phyloP scores from a whole-genome alignment of 2,888 invertebrate genomes.

The Bombyx huttoni region DNA sequence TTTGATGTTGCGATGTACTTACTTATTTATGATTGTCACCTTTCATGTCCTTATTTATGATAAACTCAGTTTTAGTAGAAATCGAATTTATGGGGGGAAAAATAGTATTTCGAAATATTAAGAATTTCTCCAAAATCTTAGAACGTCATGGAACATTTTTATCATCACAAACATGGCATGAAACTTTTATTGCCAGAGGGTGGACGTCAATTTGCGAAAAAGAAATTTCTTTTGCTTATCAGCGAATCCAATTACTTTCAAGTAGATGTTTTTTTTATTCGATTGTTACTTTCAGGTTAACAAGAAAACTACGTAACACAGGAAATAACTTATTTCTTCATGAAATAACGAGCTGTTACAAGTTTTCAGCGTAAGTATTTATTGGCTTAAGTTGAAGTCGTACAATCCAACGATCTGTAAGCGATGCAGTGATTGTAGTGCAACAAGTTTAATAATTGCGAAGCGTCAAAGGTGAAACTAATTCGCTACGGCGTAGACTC shows the following conservation, averaged over 20 bases:
- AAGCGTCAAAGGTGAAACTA: slow-evolving; percentile 9
- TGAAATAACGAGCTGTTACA: slow-evolving; percentile 13
- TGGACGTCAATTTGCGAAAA: slow-evolving; percentile 55
- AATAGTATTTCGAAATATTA: no score
- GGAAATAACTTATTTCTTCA: slow-evolving; percentile 22
- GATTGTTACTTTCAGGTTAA: slow-evolving; percentile 48
- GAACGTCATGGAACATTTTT: slow-evolving; percentile 7
- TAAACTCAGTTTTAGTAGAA: slow-evolving; percentile 1
- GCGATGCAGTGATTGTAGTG: slow-evolving; percentile 8
- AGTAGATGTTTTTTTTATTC: slow-evolving; percentile 45
- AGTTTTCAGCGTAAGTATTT: slow-evolving; percentile 6
- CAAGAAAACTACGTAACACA: slow-evolving; percentile 29
- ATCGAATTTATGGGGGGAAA: neutral
- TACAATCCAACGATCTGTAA: slow-evolving; percentile 11
- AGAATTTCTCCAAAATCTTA: neutral
- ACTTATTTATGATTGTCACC: slow-evolving; percentile 31
- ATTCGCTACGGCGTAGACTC: slow-evolving; percentile 10
- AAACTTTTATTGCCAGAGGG: slow-evolving; percentile 48
- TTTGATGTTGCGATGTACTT: slow-evolving; percentile 49
- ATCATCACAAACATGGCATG: slow-evolving; percentile 32
- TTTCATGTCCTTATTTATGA: slow-evolving; percentile 5
- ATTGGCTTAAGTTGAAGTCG: neutral
- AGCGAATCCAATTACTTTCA: slow-evolving; percentile 49
- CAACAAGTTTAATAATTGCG: slow-evolving; percentile 6
- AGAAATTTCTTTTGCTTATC: slow-evolving; percentile 28